Conservation (phyloP, 2,113 vertebrate genomes). For the Pandion haliaetus region DNA sequence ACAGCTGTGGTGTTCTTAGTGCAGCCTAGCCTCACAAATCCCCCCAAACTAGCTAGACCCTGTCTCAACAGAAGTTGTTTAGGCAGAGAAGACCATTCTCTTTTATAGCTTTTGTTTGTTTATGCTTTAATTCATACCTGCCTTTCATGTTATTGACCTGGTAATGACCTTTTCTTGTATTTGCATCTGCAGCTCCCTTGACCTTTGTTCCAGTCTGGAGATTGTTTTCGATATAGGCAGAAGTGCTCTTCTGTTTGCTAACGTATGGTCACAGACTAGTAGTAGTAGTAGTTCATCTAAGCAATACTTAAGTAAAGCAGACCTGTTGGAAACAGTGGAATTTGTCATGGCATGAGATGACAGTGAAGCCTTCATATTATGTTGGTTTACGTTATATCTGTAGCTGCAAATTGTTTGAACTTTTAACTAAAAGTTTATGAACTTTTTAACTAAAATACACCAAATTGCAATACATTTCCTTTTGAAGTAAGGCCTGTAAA, state of each 20-base stretch:
- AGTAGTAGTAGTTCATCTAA: neutral
- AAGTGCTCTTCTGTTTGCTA: neutral
- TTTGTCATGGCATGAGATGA: neutral
- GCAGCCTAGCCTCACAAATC: neutral
- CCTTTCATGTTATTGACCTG: neutral
- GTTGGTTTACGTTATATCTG: neutral
- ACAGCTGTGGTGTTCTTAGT: neutral
- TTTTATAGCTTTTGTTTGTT: neutral
- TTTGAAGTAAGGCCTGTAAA: neutral
- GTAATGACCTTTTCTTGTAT: neutral
- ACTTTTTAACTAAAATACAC: neutral
- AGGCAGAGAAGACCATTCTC: neutral
- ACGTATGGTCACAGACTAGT: neutral
- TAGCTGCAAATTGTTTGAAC: neutral
- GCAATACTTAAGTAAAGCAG: neutral
- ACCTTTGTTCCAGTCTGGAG: neutral
- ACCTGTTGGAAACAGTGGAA: neutral
- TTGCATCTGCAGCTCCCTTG: neutral
- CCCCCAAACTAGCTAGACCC: neutral
- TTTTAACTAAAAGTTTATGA: neutral
- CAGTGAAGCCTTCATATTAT: neutral
- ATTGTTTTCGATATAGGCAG: neutral
- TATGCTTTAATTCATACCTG: neutral
- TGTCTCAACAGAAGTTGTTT: neutral
- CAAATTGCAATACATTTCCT: neutral